phyloP scores from a whole-genome alignment of 2,888 invertebrate species.

The Aphidius colemani region DNA sequence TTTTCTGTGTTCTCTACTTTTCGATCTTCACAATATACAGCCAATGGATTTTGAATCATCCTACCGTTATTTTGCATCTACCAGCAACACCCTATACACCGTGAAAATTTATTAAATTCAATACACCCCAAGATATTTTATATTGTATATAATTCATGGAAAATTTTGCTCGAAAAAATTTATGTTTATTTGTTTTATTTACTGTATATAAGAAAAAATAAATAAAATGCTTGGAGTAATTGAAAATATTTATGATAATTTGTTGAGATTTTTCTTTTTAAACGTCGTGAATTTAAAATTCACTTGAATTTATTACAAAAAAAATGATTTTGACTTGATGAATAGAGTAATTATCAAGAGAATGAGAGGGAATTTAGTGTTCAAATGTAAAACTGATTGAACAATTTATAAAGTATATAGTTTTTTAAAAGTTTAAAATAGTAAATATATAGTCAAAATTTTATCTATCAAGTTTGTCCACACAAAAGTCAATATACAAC shows the following conservation, averaged over 20 bases:
- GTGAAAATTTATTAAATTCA: conserved; percentile 55
- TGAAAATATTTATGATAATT: neutral
- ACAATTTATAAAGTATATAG: conserved; percentile 7
- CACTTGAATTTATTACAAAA: too few species aligned
- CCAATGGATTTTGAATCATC: conserved; percentile 30
- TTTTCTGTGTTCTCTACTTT: conserved; percentile 52
- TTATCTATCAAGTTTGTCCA: conserved; percentile 19
- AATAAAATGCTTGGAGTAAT: neutral
- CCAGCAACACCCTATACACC: conserved; percentile 59
- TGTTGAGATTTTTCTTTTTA: neutral
- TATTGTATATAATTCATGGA: conserved; percentile 59
- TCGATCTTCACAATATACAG: conserved; percentile 37
- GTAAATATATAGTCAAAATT: conserved; percentile 15
- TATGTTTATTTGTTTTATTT: conserved; percentile 31
- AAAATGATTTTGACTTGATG: too few species aligned
- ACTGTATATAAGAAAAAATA: neutral
- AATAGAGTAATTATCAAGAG: too few species aligned
- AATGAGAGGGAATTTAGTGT: neutral
- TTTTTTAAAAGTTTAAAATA: conserved; percentile 9
- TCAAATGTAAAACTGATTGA: neutral
- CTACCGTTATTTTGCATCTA: conserved; percentile 34
- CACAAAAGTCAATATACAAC: conserved; percentile 48
- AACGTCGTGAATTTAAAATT: too few species aligned
- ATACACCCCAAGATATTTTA: conserved; percentile 54
- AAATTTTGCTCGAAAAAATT: conserved; percentile 55